A percentile compares a stretch with the other conserved stretches of the same genome.
Conservation (phyloP, 2,113 vertebrate genomes). For the Cettia cetti region DNA sequence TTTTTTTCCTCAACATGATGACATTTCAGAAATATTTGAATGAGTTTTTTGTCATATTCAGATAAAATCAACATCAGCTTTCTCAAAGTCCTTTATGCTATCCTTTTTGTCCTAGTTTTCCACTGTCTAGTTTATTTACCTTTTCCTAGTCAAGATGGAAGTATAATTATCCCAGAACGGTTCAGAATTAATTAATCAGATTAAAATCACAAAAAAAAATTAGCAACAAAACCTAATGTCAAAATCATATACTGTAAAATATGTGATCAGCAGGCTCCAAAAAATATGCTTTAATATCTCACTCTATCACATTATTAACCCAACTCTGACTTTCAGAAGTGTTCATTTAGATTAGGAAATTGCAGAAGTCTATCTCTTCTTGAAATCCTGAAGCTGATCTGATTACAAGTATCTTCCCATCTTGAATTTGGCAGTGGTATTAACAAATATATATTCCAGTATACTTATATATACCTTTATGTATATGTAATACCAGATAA, state of each 20-base stretch:
- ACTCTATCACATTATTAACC: not conserved
- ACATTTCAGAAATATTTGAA: not conserved
- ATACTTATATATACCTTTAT: not conserved
- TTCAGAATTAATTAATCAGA: not conserved
- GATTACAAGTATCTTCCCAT: not conserved
- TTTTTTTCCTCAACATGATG: not conserved
- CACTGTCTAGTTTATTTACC: not conserved
- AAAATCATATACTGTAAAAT: not conserved
- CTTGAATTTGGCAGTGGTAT: not conserved
- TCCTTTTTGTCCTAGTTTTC: not conserved
- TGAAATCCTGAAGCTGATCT: not conserved
- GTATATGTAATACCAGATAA: not conserved
- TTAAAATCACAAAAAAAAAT: not conserved
- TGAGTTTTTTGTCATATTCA: not conserved
- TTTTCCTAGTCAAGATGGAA: not conserved
- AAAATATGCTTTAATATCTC: not conserved
- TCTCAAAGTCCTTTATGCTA: not conserved
- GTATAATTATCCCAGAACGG: not conserved
- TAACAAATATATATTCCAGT: not conserved
- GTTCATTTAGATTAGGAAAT: not conserved
- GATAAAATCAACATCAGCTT: not conserved
- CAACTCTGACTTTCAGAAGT: not conserved
- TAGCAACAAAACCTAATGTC: not conserved
- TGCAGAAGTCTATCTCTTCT: not conserved
- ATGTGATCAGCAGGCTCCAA: not conserved